Conservation (phyloP, 2,797 vertebrate genomes). For the Loriculus beryllinus region DNA sequence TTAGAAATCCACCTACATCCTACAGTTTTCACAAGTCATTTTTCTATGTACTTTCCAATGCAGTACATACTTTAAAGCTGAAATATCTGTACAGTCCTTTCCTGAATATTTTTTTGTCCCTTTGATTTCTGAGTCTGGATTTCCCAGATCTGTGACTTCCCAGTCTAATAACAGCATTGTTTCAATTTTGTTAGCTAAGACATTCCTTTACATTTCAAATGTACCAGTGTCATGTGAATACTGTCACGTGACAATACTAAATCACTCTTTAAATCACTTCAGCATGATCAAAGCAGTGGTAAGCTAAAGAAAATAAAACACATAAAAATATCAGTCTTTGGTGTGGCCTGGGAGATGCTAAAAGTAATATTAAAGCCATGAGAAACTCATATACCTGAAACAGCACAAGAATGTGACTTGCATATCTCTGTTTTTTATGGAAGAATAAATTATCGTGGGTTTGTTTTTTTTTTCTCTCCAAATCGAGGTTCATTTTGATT, state of each 20-base stretch:
- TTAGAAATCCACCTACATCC: background rate
- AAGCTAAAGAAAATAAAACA: background rate
- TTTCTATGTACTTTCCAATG: background rate
- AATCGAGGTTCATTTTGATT: background rate
- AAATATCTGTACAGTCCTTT: background rate
- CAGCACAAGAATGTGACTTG: background rate
- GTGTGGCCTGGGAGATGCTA: background rate
- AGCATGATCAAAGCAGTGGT: background rate
- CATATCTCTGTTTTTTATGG: background rate
- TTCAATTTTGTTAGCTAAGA: background rate
- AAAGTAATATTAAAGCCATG: background rate
- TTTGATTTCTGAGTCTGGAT: background rate
- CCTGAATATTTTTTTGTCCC: background rate
- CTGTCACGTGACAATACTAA: background rate
- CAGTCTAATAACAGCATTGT: background rate
- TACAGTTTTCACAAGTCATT: background rate
- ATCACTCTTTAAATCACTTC: background rate
- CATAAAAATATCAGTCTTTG: background rate
- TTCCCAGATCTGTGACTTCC: background rate
- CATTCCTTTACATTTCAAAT: background rate
- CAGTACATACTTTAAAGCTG: background rate
- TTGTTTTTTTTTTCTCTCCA: background rate
- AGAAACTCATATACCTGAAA: background rate
- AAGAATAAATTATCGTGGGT: background rate
- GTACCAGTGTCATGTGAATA: background rate